Percentiles rank a stretch among this genome's conserved stretches.
These are phyloP conservation scores for Harlomillsia oculata DNA, from an alignment of 1,140 invertebrate genomes.

Conservation along the genomic window DNA sequence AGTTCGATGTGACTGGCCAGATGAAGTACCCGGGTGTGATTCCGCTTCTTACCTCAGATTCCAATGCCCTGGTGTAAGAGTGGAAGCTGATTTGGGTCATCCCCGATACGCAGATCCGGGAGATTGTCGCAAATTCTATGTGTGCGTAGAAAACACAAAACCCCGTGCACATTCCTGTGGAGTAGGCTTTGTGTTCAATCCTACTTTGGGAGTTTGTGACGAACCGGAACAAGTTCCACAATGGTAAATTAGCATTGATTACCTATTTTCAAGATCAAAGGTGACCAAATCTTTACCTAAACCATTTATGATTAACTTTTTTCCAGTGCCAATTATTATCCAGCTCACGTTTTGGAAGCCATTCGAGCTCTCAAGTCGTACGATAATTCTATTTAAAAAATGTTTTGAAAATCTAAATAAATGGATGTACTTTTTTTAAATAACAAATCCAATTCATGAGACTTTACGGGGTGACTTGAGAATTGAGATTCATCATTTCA, in stretches of 20 bases:
- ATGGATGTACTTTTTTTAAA: too few species aligned
- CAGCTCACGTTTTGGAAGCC: constrained; percentile 24
- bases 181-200: constrained; percentile 69
- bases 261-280: too few species aligned
- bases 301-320: too few species aligned
- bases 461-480: too few species aligned
- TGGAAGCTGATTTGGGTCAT: constrained; percentile 39
- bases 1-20: constrained; percentile 77
- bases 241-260: constrained; percentile 45
- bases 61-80: constrained; percentile 47
- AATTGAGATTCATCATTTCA: too few species aligned
- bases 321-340: constrained; percentile 28
- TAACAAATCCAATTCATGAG: too few species aligned
- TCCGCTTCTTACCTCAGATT: constrained; percentile 61
- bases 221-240: constrained; percentile 64
- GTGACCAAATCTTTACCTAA: too few species aligned
- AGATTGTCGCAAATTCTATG: constrained; percentile 70
- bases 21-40: constrained; percentile 63
- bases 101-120: constrained; percentile 45
- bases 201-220: constrained; percentile 61
- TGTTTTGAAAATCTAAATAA: too few species aligned
- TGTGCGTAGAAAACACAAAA: constrained; percentile 63
- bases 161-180: too few species aligned
- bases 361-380: constrained; percentile 11
- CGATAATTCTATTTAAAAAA: too few species aligned